Evolutionary conservation across 2,888 invertebrate species (phyloP), one percentile per base, ranked within the genome.

Genomic region (Chesias legatella): DNA sequence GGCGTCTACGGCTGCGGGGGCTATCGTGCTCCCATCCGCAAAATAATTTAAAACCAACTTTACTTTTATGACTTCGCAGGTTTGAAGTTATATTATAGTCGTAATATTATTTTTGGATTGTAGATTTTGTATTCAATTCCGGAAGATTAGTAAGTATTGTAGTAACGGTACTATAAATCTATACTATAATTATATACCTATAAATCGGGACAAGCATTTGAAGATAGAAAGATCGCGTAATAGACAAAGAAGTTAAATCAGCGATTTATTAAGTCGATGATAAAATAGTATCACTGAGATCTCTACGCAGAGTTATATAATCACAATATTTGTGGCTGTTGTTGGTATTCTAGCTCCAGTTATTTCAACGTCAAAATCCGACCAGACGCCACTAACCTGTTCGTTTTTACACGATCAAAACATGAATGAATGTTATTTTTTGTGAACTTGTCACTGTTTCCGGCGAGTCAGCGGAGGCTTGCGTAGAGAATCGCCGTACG

Each of bases 401-500:
- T 73, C 59, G 13, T 50, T 63, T 48, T 50, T 55, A 52, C 43
- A 58, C 67, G 65, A 60, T 68, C 78, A 84, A 81, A 69, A 82
- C 66, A 78, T 84, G 82, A 85, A 85, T 83, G 85, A 76, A 79
- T 78, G 75, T 74, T 58, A 73, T 78, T 86, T 88, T 88, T 88
- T 86, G 84, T 88, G 69, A 66, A 83, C 83, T 81, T 84, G 85
- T 84, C 82, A 73, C 72, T 66, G 77, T 84, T 86, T 86, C 86
- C 86, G 85, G 82, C 72, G 67, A 64, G 62, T 61, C 72, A 63
- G 48, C 54, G 58, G 53, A 53, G 60, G 61, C 65, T 67, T 70
- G 79, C 86, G 84, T 88, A 82, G 76, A 75, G 81, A 88, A 88
- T 88, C 73, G 82, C 47, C 65, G 79, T 79, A 86, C 86, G 86